Base-by-base conservation (phyloP, 2,888 invertebrate genomes). In the Neria commutata region DNA sequence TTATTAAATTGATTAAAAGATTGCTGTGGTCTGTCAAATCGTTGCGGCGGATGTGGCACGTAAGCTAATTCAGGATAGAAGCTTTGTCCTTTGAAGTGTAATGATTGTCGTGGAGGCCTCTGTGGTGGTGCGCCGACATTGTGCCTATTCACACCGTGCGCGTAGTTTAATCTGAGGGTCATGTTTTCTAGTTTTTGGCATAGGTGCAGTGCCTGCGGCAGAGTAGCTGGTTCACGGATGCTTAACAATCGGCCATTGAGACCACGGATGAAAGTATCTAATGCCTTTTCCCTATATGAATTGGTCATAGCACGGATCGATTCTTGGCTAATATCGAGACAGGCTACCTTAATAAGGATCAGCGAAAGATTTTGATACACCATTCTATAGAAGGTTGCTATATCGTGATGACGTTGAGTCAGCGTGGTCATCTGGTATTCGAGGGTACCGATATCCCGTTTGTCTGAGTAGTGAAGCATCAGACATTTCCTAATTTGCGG, bases 221-320 rank as follows among this genome's bases (percentile, higher is more conserved):
- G 16, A 23, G 52, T 54, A 11, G 23, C 24, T 6, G 59, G 56
- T 46, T 59, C 59, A n/a, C 34, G 37, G 8, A 56, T 54, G 5
- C 46, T 48, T 17, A 56, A 42, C 3, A 62, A 46, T n/a, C 58
- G 21, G 19, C 58, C 45, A 23, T 54, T 58, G 1, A 62, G n/a
- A 2, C 60, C 60, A 25, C 58, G 23, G 2, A 64, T 52, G 33
- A 62, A 64, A 0, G 60, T 60, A 10, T 60, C 60, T 0, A 62
- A 29, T 4, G 61, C 57, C 8, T 53, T 56, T 1, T 51, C 49
- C 5, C 61, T 23, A 19, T 59, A 63, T 1, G 57, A 34, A 19
- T 54, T 40, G 3, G 53, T 52, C 3, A 57, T 47, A 5, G 53
- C n/a, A 1, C 17, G 21, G 1, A 57, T 14, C 2, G 52, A 26